Evolutionary conservation across 2,797 vertebrate genomes (phyloP).

Genomic region (Tolypeutes matacus): DNA sequence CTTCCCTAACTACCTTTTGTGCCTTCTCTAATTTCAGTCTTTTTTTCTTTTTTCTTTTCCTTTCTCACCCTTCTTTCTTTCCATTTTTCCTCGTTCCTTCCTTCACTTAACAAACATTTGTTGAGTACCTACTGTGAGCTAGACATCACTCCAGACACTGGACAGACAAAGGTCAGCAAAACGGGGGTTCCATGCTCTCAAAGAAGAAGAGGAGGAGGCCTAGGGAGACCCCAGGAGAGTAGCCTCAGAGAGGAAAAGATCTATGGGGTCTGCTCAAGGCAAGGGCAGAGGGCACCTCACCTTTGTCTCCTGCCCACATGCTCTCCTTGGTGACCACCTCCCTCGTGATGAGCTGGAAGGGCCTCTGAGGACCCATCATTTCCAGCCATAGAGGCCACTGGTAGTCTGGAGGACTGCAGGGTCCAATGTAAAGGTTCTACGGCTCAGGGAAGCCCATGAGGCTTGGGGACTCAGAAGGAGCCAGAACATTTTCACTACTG

Average conservation of each 20-base stretch:
- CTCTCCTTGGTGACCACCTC: neutral
- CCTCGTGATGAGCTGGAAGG: neutral
- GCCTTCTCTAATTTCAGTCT: neutral
- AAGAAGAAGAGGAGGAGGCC: neutral
- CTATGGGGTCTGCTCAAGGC: neutral
- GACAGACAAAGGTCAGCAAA: neutral
- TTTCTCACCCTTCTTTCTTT: neutral
- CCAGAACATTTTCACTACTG: neutral
- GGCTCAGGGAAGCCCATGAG: too few species aligned
- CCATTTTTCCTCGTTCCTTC: slow-evolving; percentile 1
- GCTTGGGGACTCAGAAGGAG: neutral
- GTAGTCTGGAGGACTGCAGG: neutral
- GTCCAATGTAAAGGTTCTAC: neutral
- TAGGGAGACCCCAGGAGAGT: neutral
- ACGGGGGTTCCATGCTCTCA: neutral
- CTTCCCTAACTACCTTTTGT: too few species aligned
- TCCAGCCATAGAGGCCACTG: neutral
- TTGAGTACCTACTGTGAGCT: neutral
- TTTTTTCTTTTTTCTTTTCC: neutral
- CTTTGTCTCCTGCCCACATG: neutral
- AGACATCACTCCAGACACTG: neutral
- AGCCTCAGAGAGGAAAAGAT: neutral
- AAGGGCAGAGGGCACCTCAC: neutral
- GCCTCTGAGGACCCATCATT: neutral
- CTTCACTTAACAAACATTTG: slow-evolving; percentile 19